phyloP scores from a whole-genome alignment of 2,888 invertebrate genomes.

The Spilarctia lutea region DNA sequence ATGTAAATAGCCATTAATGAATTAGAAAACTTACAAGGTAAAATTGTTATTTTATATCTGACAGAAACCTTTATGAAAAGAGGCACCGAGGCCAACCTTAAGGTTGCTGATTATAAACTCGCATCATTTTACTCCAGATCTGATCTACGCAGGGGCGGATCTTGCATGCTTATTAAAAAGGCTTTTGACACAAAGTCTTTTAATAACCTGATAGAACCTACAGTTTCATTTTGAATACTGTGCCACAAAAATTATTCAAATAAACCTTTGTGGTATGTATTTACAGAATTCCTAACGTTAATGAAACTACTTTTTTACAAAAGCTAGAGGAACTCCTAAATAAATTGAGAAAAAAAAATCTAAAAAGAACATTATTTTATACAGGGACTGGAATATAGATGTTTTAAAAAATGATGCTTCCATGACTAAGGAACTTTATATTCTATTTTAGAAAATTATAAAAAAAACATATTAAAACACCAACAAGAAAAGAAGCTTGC shows the following conservation, averaged over 20 bases:
- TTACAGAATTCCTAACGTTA: slow-evolving; percentile 8
- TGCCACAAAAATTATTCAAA: background rate
- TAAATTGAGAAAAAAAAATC: too few relatives aligned
- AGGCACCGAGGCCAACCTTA: background rate
- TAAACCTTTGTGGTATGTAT: slow-evolving; percentile 5
- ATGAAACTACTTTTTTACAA: background rate
- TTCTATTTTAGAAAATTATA: too few relatives aligned
- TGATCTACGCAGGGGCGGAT: slow-evolving; percentile 6
- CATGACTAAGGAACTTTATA: too few relatives aligned
- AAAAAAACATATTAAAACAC: too few relatives aligned
- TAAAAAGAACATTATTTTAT: too few relatives aligned
- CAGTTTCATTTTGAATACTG: slow-evolving; percentile 10
- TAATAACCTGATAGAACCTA: background rate
- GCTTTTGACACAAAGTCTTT: background rate
- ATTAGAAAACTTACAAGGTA: background rate
- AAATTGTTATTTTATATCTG: background rate
- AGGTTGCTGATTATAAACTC: background rate
- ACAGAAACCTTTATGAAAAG: slow-evolving; percentile 2
- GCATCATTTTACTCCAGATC: background rate
- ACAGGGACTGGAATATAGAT: too few relatives aligned
- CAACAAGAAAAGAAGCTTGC: too few relatives aligned
- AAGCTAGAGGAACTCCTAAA: too few relatives aligned
- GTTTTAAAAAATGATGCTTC: too few relatives aligned
- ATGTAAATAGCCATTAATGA: background rate
- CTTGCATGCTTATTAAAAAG: slow-evolving; percentile 1